These are phyloP conservation scores for Caenorhabditis wallacei DNA, from an alignment of 2,888 invertebrate genomes.

Conservation along the genomic window DNA sequence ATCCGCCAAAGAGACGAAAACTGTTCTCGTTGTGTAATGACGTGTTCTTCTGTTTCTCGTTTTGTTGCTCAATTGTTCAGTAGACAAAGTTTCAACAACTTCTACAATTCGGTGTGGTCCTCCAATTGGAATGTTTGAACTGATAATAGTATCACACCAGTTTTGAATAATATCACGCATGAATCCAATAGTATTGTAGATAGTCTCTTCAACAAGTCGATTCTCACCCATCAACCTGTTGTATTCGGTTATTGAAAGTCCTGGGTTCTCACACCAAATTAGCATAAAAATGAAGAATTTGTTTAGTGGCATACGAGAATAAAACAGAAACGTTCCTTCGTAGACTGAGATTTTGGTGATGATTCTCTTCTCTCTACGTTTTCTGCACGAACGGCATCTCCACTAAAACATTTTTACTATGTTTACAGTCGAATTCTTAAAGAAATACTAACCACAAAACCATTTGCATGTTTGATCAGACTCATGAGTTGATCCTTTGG, in stretches of 20 bases:
- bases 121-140: slow-evolving; percentile 64
- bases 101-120: slow-evolving; percentile 66
- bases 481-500: slow-evolving; percentile 74
- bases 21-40: slow-evolving; percentile 65
- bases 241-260: slow-evolving; percentile 69
- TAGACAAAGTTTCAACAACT: slow-evolving; percentile 69
- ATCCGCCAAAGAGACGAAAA: slow-evolving; percentile 65
- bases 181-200: slow-evolving; percentile 73
- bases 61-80: slow-evolving; percentile 69
- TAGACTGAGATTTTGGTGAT: slow-evolving; percentile 75
- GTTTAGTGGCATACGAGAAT: slow-evolving; percentile 72
- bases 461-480: slow-evolving; percentile 74
- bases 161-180: slow-evolving; percentile 74
- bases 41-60: slow-evolving; percentile 69
- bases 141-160: slow-evolving; percentile 67
- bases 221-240: slow-evolving; percentile 70
- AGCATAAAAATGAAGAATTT: slow-evolving; percentile 75
- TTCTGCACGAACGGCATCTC: slow-evolving; percentile 74
- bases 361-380: slow-evolving; percentile 69
- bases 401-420: slow-evolving; percentile 50
- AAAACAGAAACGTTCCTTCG: slow-evolving; percentile 73
- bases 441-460: slow-evolving; percentile 66
- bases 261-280: slow-evolving; percentile 73
- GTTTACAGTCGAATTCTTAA: not conserved
- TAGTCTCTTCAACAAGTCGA: slow-evolving; percentile 73